Base-by-base conservation (phyloP, 1,140 invertebrate genomes). In the Chironomus tepperi region DNA sequence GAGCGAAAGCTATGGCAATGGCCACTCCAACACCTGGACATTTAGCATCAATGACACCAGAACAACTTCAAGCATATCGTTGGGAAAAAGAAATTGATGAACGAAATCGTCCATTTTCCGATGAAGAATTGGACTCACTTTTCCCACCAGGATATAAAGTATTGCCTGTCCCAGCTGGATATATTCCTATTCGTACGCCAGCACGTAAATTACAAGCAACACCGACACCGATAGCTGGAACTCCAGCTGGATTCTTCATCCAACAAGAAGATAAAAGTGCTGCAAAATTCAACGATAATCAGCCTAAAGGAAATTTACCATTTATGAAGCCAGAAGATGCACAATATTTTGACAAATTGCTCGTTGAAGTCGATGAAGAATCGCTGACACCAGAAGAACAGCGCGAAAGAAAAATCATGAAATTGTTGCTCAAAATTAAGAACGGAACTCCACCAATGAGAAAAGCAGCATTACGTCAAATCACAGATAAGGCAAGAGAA, bases 291-390 rank as follows among this genome's bases (percentile, higher is more conserved):
- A 89, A 98, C 73, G 97, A 99, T 79, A 95, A 96, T 81, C 98
- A 99, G 83, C 98, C 98, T 0, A 98, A 98, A 83, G 85, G 85
- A 15, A 98, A 99, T 85, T 85, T 99, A 74, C 98, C 98, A 16
- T 97, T 99, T 81, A 93, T 99, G 88, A 99, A 99, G 83, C 98
- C 98, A 0, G 98, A 99, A 84, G 98, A 99, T 86, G 96, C 98
- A 24, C 98, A 99, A 83, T 99, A 99, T 85, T 99, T 99, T 84
- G 98, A 99, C 83, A 99, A 99, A 85, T 85, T 99, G 42, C 84
- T 99, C 70, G 89, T 98, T 43, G 98, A 99, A 82, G 97, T 99
- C 8, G 98, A 99, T 83, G 98, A 99, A 85, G 96, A 98, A 79
- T 86, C 90, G 0, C 85, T 99, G 15, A 94, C 92, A 75, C 96